These are phyloP conservation scores for Pleuronectes platessa DNA, from an alignment of 2,113 vertebrate genomes.

Conservation along the genomic window DNA sequence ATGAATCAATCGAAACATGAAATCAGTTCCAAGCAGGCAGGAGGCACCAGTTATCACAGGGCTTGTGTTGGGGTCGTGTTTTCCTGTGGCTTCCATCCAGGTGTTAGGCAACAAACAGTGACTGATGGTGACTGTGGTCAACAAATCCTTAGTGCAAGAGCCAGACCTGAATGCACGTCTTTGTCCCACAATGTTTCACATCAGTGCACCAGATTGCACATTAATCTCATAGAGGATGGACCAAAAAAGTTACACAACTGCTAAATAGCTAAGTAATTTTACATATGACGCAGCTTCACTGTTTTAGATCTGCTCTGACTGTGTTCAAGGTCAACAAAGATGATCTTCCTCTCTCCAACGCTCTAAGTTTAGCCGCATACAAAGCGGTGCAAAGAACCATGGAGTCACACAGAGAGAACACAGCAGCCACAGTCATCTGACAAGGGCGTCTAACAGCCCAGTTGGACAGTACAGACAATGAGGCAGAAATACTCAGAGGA, in stretches of 20 bases:
- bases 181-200: constrained; percentile 48
- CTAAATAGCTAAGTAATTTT: constrained; percentile 41
- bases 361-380: constrained; percentile 31
- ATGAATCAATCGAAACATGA: constrained; percentile 8
- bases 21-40: constrained; percentile 6
- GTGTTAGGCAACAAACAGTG: constrained; percentile 52
- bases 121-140: constrained; percentile 61
- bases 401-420: constrained; percentile 11
- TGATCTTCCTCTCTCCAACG: constrained; percentile 7
- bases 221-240: constrained; percentile 43
- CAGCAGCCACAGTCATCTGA: constrained; percentile 50
- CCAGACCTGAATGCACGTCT: constrained; percentile 47
- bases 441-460: constrained; percentile 35
- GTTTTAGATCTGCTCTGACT: constrained; percentile 62
- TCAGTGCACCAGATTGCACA: constrained; percentile 43
- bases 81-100: constrained; percentile 46
- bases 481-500: constrained; percentile 58
- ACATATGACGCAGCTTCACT: constrained; percentile 28
- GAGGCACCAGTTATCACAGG: constrained; percentile 5
- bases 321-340: constrained; percentile 63
- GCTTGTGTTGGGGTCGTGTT: constrained; percentile 6
- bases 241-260: constrained; percentile 41
- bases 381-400: constrained; percentile 16
- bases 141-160: constrained; percentile 57
- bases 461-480: constrained; percentile 48